Evolutionary conservation across 2,888 invertebrate species (phyloP), one percentile per base, ranked within the genome.

Genomic region (Apodemia duryi): DNA sequence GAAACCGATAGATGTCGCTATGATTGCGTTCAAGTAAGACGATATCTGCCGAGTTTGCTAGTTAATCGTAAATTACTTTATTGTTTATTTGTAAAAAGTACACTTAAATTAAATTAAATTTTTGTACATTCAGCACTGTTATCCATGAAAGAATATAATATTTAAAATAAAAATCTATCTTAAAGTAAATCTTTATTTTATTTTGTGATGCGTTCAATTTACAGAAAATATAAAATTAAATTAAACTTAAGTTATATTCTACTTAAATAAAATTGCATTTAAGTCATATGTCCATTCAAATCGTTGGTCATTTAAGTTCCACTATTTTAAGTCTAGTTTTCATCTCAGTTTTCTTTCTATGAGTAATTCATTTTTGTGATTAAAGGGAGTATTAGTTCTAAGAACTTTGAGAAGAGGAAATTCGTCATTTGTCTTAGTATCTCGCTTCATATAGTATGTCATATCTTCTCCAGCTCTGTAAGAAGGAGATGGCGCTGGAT

Each of bases 381-480:
- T 71, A 61, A 67, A 68, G 49, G 67, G 65, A 51, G 54, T 63
- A 38, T 62, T 49, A 38, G 70, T 63, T 57, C 68, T 69, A 61
- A 74, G 74, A 4, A 69, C 66, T 70, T 75, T 74, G 11, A 64
- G 61, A 4, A 64, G 60, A 28, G 68, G 65, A 13, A 71, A 64
- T 5, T 73, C 69, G 29, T 73, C 72, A 11, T 67, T 70, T 41
- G 78, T 81, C 65, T 81, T 81, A 61, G 78, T 75, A 52, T 88
- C 87, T 21, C 90, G 79, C 69, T 90, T 91, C 66, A 78, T 81
- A 69, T 84, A 85, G 63, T 79, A 80, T 68, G 75, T 78, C 46
- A 81, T 75, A n/a, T 85, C 82, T 3, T 86, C 86, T 32, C 78
- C 82, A 2, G 75, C 71, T 70, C 86, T 84, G 71, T 86, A 91